A percentile compares a stretch with the other conserved stretches of the same genome.
phyloP scores from a whole-genome alignment of 37 sponge, comb jelly and placozoan genomes.

The Hexactinellida sp. region DNA sequence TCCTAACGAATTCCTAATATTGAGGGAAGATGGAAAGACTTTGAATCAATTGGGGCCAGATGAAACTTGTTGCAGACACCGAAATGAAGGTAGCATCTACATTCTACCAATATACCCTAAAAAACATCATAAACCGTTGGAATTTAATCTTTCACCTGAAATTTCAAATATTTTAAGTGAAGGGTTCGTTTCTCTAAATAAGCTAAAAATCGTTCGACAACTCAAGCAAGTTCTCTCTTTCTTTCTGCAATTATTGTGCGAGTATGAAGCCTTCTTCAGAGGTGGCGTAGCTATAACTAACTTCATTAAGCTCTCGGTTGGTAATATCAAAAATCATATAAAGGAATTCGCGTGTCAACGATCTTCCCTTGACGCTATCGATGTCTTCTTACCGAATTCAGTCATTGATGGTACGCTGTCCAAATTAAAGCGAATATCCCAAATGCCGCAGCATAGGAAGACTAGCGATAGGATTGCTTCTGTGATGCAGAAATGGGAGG shows the following conservation, averaged over 20 bases:
- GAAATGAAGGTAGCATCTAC: not conserved
- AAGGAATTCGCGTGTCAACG: not conserved
- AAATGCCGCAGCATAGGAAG: not conserved
- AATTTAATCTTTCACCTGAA: not conserved
- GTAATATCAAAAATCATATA: not conserved
- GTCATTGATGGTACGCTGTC: not conserved
- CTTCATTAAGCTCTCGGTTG: not conserved
- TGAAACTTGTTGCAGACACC: not conserved
- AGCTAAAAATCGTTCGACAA: not conserved
- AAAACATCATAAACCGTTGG: not conserved
- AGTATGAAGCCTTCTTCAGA: not conserved
- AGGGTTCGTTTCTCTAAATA: not conserved
- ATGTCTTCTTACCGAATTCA: not conserved
- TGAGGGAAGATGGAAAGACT: not conserved
- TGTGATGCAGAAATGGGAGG: not conserved
- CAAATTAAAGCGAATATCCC: not conserved
- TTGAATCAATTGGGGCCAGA: not conserved
- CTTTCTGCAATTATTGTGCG: not conserved
- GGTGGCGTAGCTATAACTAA: not conserved
- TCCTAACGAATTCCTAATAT: not conserved
- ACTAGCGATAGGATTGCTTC: not conserved
- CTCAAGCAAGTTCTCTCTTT: not conserved
- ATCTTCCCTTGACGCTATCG: not conserved
- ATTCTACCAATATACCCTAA: not conserved
- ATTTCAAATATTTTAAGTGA: not conserved